Base-by-base conservation (phyloP, 2,888 invertebrate genomes). In the Dryococelus australis region DNA sequence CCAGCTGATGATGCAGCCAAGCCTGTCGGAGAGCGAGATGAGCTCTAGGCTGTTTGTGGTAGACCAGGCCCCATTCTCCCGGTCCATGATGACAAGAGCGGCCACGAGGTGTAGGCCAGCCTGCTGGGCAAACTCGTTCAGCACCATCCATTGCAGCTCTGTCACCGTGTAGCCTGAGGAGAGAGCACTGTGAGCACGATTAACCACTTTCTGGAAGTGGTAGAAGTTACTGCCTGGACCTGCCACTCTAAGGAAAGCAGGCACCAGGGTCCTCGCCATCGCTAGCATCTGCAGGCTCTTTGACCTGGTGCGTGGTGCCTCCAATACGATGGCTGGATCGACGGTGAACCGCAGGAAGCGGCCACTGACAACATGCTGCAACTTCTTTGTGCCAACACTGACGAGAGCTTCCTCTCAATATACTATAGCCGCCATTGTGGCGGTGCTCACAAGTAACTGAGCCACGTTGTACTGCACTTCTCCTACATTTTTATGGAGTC, bases 291-390 rank as follows among this genome's bases (percentile, higher is more conserved):
- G 93, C 65, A 65, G 24, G 65, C 24, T 65, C 65, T 65, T 24
- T 9, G 65, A 65, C 24, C 65, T 88, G 26, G 89, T 83, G 20
- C 88, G 89, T 80, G n/a, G 87, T 87, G 27, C 89, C 88, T 10
- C 87, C 9, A 94, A 94, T 87, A 96, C 91, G 90, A 95, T 93
- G 86, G 94, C 94, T 0, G 96, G 96, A 90, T 96, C 96, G 10
- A 97, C 92, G 0, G 96, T 95, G 89, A 97, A 94, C 92, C 97
- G 97, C 24, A 97, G 92, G 91, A 96, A 97, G 90, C 94, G 94
- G 86, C 94, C 95, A 90, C 95, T 95, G 2, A 96, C 95, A 88
- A 94, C 91, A 90, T 96, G 94, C 10, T 95, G 92, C 43, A 95
- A 94, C 88, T 94, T 94, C 89, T 95, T 95, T 0, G 94, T 94